Conservation (phyloP, 1,140 invertebrate genomes). For the Oryctes rhinoceros region DNA sequence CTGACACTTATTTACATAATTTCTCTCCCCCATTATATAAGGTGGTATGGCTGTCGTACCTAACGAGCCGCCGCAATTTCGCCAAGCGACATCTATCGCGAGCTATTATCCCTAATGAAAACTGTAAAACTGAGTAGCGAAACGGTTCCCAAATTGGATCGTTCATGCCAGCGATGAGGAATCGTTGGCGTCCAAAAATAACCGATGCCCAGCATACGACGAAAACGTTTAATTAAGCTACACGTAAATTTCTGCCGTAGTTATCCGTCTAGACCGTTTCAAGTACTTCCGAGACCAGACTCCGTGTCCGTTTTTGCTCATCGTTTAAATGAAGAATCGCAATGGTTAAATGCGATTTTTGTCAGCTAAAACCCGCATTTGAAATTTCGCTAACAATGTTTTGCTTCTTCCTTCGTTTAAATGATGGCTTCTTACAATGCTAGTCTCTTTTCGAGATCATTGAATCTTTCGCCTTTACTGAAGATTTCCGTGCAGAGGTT, state of each 20-base stretch:
- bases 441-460: too few relatives aligned
- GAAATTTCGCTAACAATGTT: too few relatives aligned
- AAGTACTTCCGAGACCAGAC: neutral
- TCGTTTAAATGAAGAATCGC: too few relatives aligned
- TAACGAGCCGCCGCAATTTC: neutral
- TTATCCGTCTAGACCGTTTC: neutral
- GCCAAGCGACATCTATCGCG: neutral
- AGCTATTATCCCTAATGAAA: neutral
- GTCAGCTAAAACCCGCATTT: too few relatives aligned
- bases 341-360: too few relatives aligned
- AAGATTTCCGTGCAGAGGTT: too few relatives aligned
- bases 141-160: neutral
- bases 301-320: too few relatives aligned
- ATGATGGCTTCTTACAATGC: too few relatives aligned
- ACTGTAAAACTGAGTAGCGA: neutral
- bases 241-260: neutral
- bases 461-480: too few relatives aligned
- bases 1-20: neutral
- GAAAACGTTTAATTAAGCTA: conserved; percentile 3
- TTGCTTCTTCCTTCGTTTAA: too few relatives aligned
- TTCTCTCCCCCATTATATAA: neutral
- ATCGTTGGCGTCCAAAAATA: neutral
- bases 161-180: neutral
- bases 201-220: neutral
- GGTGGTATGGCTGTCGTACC: neutral